Base-by-base conservation (phyloP, 1,140 invertebrate species). In the Phymorhynchus buccinoides region DNA sequence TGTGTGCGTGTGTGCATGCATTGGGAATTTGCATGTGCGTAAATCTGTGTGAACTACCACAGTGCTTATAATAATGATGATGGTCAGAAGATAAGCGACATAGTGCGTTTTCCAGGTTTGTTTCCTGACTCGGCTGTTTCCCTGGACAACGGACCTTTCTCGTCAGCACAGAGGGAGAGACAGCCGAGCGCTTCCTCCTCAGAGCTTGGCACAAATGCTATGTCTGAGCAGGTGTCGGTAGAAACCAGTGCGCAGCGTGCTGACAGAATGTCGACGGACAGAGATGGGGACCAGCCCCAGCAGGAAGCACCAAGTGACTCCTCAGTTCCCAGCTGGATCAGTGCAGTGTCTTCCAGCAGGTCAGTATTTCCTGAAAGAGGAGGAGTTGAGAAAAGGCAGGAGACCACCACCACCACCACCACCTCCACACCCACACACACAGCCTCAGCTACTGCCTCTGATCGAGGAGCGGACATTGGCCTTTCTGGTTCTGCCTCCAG, bases 241-340 rank as follows among this genome's bases (percentile, higher is more conserved):
- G 73, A 75, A 7, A 9, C 30, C 30, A 35, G 7, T 35, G 30
- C 4, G 56, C 56, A 27, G 1, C 22, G 56, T 27, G n/a, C n/a
- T n/a, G 2, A 27, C 56, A 62, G 56, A 62, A 62, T 6, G 22
- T 62, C 48, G 62, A 7, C 68, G 6, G 35, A 32, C 2, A 18
- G 30, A 18, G 7, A 71, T 37, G 30, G 9, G 30, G 68, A 71
- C 3, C 68, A 32, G 35, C n/a, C n/a, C n/a, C n/a, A n/a, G n/a
- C n/a, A n/a, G n/a, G n/a, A n/a, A n/a, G 18, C 39, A 1, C 52
- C 52, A 12, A 66, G 35, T 30, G 81, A 56, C 22, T 6, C 80
- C 27, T 68, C 80, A 18, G 80, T 81, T 2, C 80, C 80, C 56
- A 81, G 80, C 52, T 81, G 80, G 80, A 37, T 81, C 4, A 39